Base-by-base conservation (phyloP, 2,113 vertebrate species). In the Suricata suricatta region DNA sequence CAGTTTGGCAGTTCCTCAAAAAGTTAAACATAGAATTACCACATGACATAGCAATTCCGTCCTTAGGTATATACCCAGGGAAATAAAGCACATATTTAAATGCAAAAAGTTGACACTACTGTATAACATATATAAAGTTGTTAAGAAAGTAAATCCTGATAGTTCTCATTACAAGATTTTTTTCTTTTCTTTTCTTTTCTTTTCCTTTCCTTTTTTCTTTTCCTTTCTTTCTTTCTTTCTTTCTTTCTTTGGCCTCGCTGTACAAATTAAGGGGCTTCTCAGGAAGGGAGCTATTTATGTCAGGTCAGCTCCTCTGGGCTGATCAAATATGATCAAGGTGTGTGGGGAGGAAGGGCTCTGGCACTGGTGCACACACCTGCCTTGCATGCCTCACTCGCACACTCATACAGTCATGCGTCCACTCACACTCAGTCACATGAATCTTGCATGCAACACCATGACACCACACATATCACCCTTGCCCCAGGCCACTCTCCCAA, bases 301-400 rank as follows among this genome's bases (percentile, higher is more conserved):
- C 99, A 96, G 98, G 97, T 95, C 85, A 2, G 97, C 92, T 98
- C 98, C 98, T 99, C 99, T 98, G 63, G 90, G 97, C 93, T 98
- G 99, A 99, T 99, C 99, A 99, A 99, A 99, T 99, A 99, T 99
- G 99, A 99, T 99, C 99, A 99, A 95, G 77, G 99, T 99, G 99
- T 99, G 99, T 99, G 72, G 74, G 98, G 71, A 19, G 66, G 44
- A 82, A 25, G n/a, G 95, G 88, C n/a, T 15, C 31, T 33, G 79
- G 97, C 41, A 66, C 25, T n/a, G 63, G 54, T 15, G 1, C 96
- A 95, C 69, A 9, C 98, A 38, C 81, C 94, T 79, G 7, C 77
- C 96, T 97, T 41, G 88, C 97, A 96, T 87, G 21, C 79, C 15
- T 38, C 95, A 84, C 64, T 44, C 76, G 35, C 84, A 13, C 89